These are phyloP conservation scores for Lordiphosa clarofinis DNA, from an alignment of 1,140 invertebrate genomes.

Conservation along the genomic window DNA sequence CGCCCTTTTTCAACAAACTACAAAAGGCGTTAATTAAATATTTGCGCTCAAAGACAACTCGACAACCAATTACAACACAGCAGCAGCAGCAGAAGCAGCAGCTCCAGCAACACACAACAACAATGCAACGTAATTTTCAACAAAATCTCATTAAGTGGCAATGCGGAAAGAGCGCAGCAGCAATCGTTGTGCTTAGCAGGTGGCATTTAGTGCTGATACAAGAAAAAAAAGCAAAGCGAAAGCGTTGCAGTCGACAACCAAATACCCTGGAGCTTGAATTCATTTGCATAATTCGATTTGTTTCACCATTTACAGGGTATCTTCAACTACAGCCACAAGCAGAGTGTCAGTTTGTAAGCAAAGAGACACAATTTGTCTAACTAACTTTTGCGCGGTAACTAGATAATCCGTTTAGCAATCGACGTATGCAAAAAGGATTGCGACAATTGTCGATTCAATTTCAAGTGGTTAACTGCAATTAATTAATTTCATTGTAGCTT, in stretches of 20 bases:
- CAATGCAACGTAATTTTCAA: constrained; percentile 53
- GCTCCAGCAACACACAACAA: constrained; percentile 5
- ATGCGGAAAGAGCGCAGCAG: constrained; percentile 7
- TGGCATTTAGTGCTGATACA: constrained; percentile 5
- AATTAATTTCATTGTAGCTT: constrained; percentile 62
- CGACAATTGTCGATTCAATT: constrained; percentile 54
- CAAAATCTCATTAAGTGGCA: constrained; percentile 71
- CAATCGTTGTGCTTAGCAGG: constrained; percentile 22
- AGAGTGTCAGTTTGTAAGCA: too few relatives aligned
- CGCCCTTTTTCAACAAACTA: constrained; percentile 21
- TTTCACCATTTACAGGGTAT: too few relatives aligned
- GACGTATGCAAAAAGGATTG: constrained; percentile 23
- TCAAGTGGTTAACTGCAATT: constrained; percentile 66
- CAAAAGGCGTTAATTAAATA: constrained; percentile 75
- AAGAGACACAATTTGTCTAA: too few relatives aligned
- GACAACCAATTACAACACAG: constrained; percentile 51
- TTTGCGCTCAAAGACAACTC: constrained; percentile 62
- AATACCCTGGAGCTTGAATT: too few relatives aligned
- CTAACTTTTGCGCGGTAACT: constrained; percentile 24
- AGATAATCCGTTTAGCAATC: constrained; percentile 56
- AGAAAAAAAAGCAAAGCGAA: constrained; percentile 13
- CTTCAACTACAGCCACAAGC: too few relatives aligned
- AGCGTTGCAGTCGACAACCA: too few relatives aligned
- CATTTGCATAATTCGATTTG: too few relatives aligned
- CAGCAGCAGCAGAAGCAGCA: constrained; percentile 4